phyloP scores from a whole-genome alignment of 2,113 vertebrate species.

The Donacobius atricapilla region DNA sequence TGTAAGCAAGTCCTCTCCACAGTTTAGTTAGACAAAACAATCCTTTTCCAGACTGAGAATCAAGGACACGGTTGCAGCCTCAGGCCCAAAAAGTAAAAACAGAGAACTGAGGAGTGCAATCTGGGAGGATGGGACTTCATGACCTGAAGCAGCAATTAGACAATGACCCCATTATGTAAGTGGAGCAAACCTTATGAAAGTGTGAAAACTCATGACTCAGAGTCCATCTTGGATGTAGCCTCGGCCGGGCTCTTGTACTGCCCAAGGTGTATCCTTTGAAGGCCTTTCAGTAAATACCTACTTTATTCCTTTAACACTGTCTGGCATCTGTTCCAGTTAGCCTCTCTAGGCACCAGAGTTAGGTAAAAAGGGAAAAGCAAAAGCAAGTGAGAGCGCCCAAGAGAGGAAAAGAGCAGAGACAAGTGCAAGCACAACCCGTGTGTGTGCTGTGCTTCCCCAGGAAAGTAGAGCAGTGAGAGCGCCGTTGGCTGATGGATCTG shows the following conservation, averaged over 20 bases:
- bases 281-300: not conserved
- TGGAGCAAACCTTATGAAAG: not conserved
- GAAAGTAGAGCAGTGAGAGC: not conserved
- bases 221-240: not conserved
- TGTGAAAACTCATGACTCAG: not conserved
- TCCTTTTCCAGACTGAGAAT: not conserved
- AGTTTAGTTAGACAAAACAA: not conserved
- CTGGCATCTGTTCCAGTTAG: not conserved
- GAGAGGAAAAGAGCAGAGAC: not conserved
- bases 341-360: not conserved
- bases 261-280: not conserved
- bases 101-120: not conserved
- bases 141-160: not conserved
- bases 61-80: not conserved
- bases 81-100: not conserved
- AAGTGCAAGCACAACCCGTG: not conserved
- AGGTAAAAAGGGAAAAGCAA: not conserved
- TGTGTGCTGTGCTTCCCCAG: not conserved
- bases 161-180: not conserved
- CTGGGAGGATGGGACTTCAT: not conserved
- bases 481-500: not conserved
- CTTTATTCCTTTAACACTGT: not conserved
- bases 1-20: not conserved
- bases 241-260: not conserved
- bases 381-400: rapidly evolving